Evolutionary conservation across 2,113 vertebrate species (phyloP).

Genomic region (Ctenomys sociabilis): DNA sequence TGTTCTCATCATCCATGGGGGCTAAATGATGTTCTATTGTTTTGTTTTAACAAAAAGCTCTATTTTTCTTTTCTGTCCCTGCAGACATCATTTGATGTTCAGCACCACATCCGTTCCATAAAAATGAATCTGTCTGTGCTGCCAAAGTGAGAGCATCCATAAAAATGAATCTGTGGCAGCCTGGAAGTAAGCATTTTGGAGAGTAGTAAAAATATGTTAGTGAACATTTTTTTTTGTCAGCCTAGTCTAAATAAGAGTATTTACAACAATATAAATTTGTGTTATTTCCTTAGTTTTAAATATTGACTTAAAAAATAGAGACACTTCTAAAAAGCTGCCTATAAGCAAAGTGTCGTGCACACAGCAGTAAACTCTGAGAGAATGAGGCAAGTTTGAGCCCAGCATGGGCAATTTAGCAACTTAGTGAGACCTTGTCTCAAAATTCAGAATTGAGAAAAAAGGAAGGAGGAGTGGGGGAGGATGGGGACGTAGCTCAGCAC

Average conservation of each 20-base stretch:
- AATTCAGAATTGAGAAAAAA: not conserved
- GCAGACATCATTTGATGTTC: conserved; percentile 20
- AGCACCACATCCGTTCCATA: not conserved
- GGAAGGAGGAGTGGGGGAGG: not conserved
- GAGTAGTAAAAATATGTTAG: conserved; percentile 37
- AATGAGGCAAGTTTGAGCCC: not conserved
- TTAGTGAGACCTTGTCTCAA: not conserved
- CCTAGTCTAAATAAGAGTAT: conserved; percentile 28
- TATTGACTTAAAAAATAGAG: conserved; percentile 53
- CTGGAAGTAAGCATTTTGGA: conserved; percentile 29
- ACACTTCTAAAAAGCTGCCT: not conserved
- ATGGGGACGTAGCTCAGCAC: not conserved
- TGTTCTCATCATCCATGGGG: no score
- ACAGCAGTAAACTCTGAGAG: not conserved
- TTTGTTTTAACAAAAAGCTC: not conserved
- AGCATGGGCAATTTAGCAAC: not conserved
- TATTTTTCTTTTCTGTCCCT: conserved; percentile 30
- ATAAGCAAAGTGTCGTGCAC: not conserved
- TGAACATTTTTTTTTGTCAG: conserved; percentile 44
- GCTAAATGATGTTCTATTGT: not conserved
- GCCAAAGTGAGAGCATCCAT: not conserved
- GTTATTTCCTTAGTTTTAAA: conserved; percentile 59
- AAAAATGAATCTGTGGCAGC: conserved; percentile 11
- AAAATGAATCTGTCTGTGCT: not conserved
- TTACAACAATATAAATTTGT: not conserved